Evolutionary conservation across 64 coral and sea anemone species (phyloP).

Genomic region (Stichodactyla helianthus): DNA sequence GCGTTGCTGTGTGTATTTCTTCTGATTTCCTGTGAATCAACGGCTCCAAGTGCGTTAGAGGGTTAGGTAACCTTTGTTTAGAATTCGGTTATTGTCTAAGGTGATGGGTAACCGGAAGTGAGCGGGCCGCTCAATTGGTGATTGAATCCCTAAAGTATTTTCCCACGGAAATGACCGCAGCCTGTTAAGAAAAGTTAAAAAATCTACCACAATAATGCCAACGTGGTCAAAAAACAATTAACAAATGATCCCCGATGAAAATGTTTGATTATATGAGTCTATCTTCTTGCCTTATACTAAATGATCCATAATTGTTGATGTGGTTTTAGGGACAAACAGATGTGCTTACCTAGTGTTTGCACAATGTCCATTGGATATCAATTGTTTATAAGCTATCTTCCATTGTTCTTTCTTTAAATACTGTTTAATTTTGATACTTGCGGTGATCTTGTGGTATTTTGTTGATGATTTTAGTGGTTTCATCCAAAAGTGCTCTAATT

Average conservation of each 20-base stretch:
- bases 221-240: neutral
- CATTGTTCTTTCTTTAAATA: constrained; percentile 1
- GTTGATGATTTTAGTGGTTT: neutral
- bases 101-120: neutral
- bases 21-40: constrained; percentile 3
- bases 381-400: neutral
- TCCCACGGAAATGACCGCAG: constrained; percentile 64
- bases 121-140: constrained; percentile 23
- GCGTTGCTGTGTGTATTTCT: neutral
- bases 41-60: neutral
- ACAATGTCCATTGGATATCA: neutral
- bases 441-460: neutral
- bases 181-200: constrained; percentile 46
- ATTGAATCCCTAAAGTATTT: constrained; percentile 62
- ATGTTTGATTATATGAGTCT: neutral
- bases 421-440: neutral
- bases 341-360: neutral
- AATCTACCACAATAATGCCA: constrained; percentile 47
- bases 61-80: neutral
- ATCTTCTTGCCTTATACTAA: neutral
- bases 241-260: neutral
- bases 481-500: no score
- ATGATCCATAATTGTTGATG: neutral
- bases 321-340: neutral
- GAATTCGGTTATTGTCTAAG: neutral